A percentile compares a stretch with the other conserved stretches of the same genome.
Conservation (phyloP, 2,888 invertebrate species). For the Xanthia icteritia region DNA sequence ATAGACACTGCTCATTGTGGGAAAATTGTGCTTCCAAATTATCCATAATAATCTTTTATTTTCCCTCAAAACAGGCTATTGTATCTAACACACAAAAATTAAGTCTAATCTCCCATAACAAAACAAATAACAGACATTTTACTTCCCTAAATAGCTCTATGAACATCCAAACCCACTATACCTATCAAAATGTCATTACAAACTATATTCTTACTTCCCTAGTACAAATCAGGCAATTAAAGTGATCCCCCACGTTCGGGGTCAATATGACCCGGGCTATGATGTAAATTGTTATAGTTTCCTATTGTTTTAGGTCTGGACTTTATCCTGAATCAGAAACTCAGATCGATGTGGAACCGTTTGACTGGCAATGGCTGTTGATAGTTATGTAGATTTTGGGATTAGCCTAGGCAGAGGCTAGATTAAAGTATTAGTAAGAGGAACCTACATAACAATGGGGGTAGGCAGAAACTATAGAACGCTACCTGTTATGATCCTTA, state of each 20-base stretch:
- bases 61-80: neutral
- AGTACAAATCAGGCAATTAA: conserved; percentile 43
- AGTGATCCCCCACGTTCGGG: conserved; percentile 43
- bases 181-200: conserved; percentile 45
- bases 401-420: neutral
- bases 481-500: no score
- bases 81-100: neutral
- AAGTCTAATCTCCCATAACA: neutral
- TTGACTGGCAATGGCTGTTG: neutral
- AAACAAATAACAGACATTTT: conserved; percentile 25
- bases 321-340: conserved; percentile 33
- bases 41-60: neutral
- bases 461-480: no score
- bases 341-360: conserved; percentile 25
- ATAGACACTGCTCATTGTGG: neutral
- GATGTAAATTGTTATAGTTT: conserved; percentile 48
- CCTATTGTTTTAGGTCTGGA: conserved; percentile 32
- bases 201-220: conserved; percentile 34
- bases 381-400: conserved; percentile 14
- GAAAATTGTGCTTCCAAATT: neutral
- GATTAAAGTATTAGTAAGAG: neutral
- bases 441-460: no score
- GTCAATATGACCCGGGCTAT: conserved; percentile 34
- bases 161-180: conserved; percentile 11
- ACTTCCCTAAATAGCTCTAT: neutral